Conservation (phyloP, 2,888 invertebrate genomes). For the Eudemis profundana region DNA sequence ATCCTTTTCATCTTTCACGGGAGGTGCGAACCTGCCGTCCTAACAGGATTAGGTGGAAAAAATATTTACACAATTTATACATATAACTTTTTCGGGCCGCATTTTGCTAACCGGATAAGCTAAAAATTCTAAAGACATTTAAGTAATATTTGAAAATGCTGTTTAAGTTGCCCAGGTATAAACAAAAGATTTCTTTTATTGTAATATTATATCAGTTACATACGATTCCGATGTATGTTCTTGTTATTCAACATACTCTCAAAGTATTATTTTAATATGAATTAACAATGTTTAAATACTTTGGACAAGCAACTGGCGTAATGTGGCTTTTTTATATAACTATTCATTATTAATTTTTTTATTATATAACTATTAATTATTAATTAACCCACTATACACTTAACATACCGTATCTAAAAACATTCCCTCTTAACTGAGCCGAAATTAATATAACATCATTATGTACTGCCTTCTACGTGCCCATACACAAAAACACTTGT, state of each 20-base stretch:
- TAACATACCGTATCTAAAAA: no score
- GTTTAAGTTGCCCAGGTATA: no score
- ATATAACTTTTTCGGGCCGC: constrained; percentile 16
- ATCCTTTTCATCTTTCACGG: constrained; percentile 27
- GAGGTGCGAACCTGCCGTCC: constrained; percentile 15
- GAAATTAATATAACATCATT: neutral
- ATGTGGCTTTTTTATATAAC: no score
- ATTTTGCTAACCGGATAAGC: constrained; percentile 4
- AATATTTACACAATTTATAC: constrained; percentile 43
- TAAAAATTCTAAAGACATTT: neutral
- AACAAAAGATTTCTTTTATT: neutral
- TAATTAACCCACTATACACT: no score
- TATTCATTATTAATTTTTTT: no score
- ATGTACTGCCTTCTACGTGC: neutral
- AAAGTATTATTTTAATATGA: no score
- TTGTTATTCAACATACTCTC: no score
- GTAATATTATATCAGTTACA: no score
- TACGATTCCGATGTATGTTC: no score
- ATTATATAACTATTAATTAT: no score
- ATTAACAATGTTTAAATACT: no score
- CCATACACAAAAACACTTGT: neutral
- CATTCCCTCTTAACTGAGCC: neutral
- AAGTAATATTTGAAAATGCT: neutral
- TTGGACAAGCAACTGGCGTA: no score
- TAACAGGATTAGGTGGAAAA: constrained; percentile 41